These are phyloP conservation scores for Palaemon carinicauda DNA, from an alignment of 1,140 invertebrate species.

Conservation along the genomic window DNA sequence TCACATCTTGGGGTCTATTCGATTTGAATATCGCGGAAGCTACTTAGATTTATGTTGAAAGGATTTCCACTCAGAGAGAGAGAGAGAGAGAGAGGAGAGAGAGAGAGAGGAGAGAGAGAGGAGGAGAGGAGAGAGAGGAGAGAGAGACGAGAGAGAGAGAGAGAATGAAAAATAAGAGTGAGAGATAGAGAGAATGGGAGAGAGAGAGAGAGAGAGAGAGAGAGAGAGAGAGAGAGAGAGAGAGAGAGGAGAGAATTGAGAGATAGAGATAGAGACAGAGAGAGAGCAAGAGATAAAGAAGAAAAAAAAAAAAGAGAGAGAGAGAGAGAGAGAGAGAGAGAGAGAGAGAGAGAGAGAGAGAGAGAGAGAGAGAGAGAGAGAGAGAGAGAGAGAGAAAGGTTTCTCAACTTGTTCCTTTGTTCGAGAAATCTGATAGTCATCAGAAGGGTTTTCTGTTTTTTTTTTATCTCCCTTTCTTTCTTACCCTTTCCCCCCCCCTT, in stretches of 20 bases:
- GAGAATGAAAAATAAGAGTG: too few species aligned
- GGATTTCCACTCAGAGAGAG: not conserved
- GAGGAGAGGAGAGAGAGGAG: not conserved
- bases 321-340: not conserved
- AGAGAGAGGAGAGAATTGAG: not conserved
- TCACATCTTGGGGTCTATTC: slow-evolving; percentile 31
- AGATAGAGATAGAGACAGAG: not conserved
- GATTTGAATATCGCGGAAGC: slow-evolving; percentile 18
- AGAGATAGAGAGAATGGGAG: too few species aligned
- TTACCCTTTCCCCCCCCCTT: not conserved
- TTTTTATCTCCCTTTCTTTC: not conserved
- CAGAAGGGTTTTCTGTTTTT: not conserved
- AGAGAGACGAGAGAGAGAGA: not conserved
- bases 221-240: too few species aligned
- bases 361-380: not conserved
- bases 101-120: not conserved
- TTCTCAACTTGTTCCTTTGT: too few species aligned
- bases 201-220: too few species aligned
- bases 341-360: not conserved
- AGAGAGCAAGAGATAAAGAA: not conserved
- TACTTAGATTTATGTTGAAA: slow-evolving; percentile 22
- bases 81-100: not conserved
- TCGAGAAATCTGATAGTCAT: too few species aligned
- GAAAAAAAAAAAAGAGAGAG: not conserved
- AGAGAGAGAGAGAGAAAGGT: not conserved